Evolutionary conservation across 2,888 invertebrate species (phyloP).

Genomic region (Tetranychus piercei): DNA sequence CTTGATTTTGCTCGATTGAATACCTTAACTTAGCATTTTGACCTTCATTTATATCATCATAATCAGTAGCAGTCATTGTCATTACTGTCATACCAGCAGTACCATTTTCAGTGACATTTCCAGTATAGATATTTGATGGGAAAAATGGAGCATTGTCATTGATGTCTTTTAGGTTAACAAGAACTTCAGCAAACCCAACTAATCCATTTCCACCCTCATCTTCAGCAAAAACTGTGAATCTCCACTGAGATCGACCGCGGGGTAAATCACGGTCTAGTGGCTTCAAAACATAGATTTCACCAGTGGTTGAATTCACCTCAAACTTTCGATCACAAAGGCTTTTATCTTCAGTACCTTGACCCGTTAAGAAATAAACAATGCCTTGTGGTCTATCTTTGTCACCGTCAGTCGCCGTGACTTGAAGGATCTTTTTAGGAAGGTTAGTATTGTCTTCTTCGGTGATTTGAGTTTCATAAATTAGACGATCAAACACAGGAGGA

Average conservation of each 20-base stretch:
- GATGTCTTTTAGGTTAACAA: conserved; percentile 62
- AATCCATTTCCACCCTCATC: conserved; percentile 76
- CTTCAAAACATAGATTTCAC: conserved; percentile 86
- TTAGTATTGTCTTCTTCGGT: conserved; percentile 87
- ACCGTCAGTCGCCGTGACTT: conserved; percentile 83
- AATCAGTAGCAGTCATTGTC: conserved; percentile 95
- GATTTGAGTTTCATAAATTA: conserved; percentile 82
- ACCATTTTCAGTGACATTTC: conserved; percentile 88
- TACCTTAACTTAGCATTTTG: conserved; percentile 85
- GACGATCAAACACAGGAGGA: conserved; percentile 87
- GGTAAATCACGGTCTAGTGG: conserved; percentile 91
- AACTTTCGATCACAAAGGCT: conserved; percentile 76
- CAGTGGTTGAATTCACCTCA: conserved; percentile 82
- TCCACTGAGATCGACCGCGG: conserved; percentile 82
- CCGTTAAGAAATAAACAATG: conserved; percentile 84
- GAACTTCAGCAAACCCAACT: conserved; percentile 89
- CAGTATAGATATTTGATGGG: conserved; percentile 59
- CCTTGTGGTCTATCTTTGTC: conserved; percentile 85
- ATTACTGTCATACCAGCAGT: conserved; percentile 88
- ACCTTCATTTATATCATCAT: conserved; percentile 86
- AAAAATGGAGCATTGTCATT: conserved; percentile 95
- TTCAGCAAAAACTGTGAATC: conserved; percentile 86
- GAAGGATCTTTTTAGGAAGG: conserved; percentile 75
- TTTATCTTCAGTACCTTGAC: conserved; percentile 85
- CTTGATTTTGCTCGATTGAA: conserved; percentile 87